Evolutionary conservation across 1,140 invertebrate genomes (phyloP), one percentile per base, ranked within the genome.

Genomic region (Rhyacophila brunnea): DNA sequence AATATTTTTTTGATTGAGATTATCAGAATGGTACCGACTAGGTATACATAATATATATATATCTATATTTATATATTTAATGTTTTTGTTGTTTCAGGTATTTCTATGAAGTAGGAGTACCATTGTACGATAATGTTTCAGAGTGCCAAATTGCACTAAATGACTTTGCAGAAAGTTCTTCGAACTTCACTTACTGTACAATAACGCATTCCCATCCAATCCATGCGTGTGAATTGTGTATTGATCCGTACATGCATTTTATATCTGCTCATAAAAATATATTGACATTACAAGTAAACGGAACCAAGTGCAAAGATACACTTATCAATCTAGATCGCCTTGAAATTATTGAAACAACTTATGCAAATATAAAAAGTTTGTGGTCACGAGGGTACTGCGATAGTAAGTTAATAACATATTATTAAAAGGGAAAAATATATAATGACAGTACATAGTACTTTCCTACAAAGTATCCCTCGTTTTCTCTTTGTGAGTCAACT

Each of bases 351-450:
- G 64, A 79, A 65, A 71, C 75, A 23, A 72, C 77, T 56, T 77
- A 81, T 72, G 62, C 72, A n/a, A 76, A 74, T 64, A 75, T 74
- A 61, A 64, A 73, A 34, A 64, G 71, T 60, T 62, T 83, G 42
- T 83, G 82, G 82, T 67, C 73, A 52, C 75, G 73, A 68, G 81
- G 78, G 42, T 79, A 81, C 66, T 83, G 82, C 68, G 72, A 81
- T 70, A 75, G 82, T 83, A 71, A 64, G 68, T 75, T 66, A 40
- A 40, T 28, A 28, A 28, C 23, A 28, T 28, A 28, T 28, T 28
- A 28, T 28, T 28, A 28, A 5, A 28, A 28, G n/a, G n/a, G n/a
- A n/a, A n/a, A n/a, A n/a, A n/a, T n/a, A n/a, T n/a, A n/a, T n/a
- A n/a, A n/a, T n/a, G n/a, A n/a, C n/a, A n/a, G n/a, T n/a, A n/a